phyloP scores from a whole-genome alignment of 1,140 invertebrate genomes.

The Hestina assimilis region DNA sequence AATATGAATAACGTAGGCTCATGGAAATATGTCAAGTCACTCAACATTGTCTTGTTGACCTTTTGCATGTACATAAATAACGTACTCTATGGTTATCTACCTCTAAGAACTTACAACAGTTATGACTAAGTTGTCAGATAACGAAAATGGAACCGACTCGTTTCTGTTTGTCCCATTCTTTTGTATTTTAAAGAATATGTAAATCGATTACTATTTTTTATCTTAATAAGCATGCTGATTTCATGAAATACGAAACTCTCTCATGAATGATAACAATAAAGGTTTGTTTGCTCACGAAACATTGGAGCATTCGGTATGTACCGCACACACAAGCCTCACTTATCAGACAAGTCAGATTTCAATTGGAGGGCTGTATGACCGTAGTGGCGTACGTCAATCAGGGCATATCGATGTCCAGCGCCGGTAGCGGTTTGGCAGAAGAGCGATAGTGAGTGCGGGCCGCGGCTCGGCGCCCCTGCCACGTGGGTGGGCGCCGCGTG shows the following conservation, averaged over 20 bases:
- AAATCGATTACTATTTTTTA: too few relatives aligned
- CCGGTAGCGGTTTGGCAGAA: constrained; percentile 52
- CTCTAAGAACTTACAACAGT: neutral
- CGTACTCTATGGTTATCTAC: constrained; percentile 14
- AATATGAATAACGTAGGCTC: constrained; percentile 26
- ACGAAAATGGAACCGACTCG: neutral
- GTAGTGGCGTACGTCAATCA: constrained; percentile 60
- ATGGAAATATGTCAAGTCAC: constrained; percentile 21
- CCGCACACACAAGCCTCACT: neutral
- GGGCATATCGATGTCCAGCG: constrained; percentile 51
- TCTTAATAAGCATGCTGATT: too few relatives aligned
- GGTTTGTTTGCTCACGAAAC: neutral
- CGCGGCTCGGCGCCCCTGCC: constrained; percentile 56
- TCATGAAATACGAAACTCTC: neutral
- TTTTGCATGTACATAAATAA: constrained; percentile 19
- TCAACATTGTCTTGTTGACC: constrained; percentile 19
- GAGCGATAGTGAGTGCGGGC: constrained; percentile 43
- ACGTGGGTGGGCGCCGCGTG: constrained; percentile 72
- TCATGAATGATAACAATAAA: neutral
- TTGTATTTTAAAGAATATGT: too few relatives aligned
- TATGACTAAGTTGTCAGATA: neutral
- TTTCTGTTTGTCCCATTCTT: neutral
- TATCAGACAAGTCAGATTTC: constrained; percentile 36
- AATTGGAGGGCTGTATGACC: constrained; percentile 12
- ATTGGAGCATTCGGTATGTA: constrained; percentile 11